Evolutionary conservation across 2,797 vertebrate species (phyloP).

Genomic region (Megaceryle alcyon): DNA sequence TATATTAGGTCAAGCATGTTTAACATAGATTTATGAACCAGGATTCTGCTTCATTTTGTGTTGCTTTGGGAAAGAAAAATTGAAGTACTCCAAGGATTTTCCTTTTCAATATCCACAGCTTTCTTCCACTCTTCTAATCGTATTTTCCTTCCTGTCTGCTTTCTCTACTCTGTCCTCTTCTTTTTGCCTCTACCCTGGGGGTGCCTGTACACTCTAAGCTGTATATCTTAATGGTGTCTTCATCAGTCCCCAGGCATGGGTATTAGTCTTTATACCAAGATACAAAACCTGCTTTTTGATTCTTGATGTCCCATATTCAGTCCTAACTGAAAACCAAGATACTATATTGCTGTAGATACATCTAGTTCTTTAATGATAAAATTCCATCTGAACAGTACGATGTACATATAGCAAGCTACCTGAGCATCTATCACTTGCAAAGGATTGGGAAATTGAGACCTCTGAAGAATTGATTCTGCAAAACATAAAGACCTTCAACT

Average conservation of each 20-base stretch:
- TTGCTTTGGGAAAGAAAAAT: constrained; percentile 12
- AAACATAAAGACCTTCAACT: constrained; percentile 18
- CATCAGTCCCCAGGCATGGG: background rate
- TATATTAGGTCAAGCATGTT: background rate
- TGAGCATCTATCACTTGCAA: background rate
- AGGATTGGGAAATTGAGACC: background rate
- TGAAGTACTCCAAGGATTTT: background rate
- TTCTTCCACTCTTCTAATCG: background rate
- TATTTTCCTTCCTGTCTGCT: background rate
- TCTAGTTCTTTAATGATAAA: background rate
- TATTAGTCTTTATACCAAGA: background rate
- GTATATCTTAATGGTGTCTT: background rate
- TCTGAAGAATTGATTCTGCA: constrained; percentile 9
- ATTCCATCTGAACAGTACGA: background rate
- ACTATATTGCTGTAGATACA: background rate
- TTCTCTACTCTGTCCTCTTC: background rate
- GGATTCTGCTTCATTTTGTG: background rate
- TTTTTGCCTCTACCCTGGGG: background rate
- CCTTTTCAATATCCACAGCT: background rate
- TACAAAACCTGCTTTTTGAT: background rate
- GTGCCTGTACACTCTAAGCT: background rate
- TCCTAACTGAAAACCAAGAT: background rate
- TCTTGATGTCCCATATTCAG: background rate
- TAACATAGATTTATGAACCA: constrained; percentile 24
- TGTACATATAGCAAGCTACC: background rate